Percentiles rank a stretch among this genome's conserved stretches.
These are phyloP conservation scores for Drosophila triauraria DNA, from an alignment of 1,140 invertebrate genomes.

Conservation along the genomic window DNA sequence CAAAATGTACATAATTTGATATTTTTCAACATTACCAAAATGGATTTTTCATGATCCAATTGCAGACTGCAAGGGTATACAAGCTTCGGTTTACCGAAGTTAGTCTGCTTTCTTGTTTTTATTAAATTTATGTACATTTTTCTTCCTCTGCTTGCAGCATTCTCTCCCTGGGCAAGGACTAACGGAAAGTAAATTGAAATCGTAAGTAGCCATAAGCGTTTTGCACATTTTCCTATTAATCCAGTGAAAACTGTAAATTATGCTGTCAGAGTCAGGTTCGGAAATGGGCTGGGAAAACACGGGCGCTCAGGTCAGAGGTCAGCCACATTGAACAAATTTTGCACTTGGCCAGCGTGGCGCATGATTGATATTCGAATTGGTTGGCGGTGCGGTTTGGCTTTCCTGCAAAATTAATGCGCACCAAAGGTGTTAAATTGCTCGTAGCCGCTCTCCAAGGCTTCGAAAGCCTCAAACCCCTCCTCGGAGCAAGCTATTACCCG, in stretches of 20 bases:
- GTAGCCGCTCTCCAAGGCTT: constrained; percentile 18
- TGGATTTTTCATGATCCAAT: no score
- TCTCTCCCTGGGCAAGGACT: constrained; percentile 23
- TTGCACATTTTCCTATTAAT: constrained; percentile 62
- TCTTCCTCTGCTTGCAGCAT: constrained; percentile 31
- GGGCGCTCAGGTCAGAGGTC: constrained; percentile 32
- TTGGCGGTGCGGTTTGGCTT: constrained; percentile 16
- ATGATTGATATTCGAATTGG: constrained; percentile 69
- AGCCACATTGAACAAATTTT: constrained; percentile 43
- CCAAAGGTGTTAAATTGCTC: constrained; percentile 55
- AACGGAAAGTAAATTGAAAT: constrained; percentile 53
- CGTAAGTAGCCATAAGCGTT: constrained; percentile 50
- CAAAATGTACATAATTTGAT: no score
- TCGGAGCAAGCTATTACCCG: constrained; percentile 2
- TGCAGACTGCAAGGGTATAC: no score
- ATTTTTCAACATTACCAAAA: no score
- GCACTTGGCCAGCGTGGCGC: constrained; percentile 56
- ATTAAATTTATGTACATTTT: constrained; percentile 53
- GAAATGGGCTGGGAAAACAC: constrained; percentile 11
- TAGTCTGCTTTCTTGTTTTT: constrained; percentile 8
- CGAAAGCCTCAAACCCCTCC: not conserved
- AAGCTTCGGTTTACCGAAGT: no score
- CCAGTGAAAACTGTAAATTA: constrained; percentile 56
- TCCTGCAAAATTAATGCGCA: constrained; percentile 37
- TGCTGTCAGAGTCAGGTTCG: constrained; percentile 54